Conservation (phyloP, 2,797 vertebrate species). For the Gallinago nigripennis region DNA sequence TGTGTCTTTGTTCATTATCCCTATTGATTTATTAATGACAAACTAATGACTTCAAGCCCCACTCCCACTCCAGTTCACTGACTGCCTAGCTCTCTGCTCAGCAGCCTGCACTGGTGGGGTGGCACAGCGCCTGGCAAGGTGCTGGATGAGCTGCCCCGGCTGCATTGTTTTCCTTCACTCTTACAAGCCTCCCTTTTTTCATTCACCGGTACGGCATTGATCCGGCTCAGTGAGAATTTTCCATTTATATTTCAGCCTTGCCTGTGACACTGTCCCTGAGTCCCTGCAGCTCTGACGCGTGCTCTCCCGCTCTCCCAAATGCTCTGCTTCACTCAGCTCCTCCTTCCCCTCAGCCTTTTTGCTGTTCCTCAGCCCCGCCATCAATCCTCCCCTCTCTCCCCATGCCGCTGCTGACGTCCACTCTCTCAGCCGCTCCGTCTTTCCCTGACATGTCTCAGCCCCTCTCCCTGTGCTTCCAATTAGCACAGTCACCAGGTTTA, state of each 20-base stretch:
- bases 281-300: not conserved
- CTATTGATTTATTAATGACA: not conserved
- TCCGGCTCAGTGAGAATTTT: constrained; percentile 2
- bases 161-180: not conserved
- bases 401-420: not conserved
- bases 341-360: not conserved
- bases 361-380: not conserved
- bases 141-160: not conserved
- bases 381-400: not conserved
- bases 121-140: not conserved
- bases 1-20: not conserved
- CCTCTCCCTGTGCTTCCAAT: constrained; percentile 46
- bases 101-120: not conserved
- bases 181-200: not conserved
- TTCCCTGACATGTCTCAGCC: not conserved
- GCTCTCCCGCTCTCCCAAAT: not conserved
- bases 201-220: not conserved
- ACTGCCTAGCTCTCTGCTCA: not conserved
- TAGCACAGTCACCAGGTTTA: constrained; percentile 6
- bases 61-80: not conserved
- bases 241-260: constrained; percentile 38
- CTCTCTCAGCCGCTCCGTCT: not conserved
- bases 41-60: not conserved
- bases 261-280: not conserved
- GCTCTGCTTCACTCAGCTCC: not conserved